These are phyloP conservation scores for Drosophila mimetica DNA, from an alignment of 2,888 invertebrate species.

Conservation along the genomic window DNA sequence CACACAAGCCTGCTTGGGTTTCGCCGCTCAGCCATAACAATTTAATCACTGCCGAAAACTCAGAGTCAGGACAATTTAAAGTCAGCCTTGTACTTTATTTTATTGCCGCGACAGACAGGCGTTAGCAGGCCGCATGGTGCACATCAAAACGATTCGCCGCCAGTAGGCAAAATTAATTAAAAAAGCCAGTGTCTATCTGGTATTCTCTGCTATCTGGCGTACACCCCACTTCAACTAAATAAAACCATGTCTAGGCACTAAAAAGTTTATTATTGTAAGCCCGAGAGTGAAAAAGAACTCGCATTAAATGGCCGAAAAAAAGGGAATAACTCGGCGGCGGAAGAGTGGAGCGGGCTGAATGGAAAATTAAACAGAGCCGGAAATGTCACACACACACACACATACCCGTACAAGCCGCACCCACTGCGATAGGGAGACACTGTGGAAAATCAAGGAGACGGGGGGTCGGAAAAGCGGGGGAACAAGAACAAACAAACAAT, in stretches of 20 bases:
- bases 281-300: constrained; percentile 62
- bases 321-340: constrained; percentile 32
- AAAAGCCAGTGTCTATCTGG: constrained; percentile 36
- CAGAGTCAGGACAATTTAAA: constrained; percentile 44
- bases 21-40: constrained; percentile 52
- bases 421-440: constrained; percentile 27
- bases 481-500: constrained; percentile 69
- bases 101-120: constrained; percentile 51
- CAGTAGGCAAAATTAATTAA: constrained; percentile 74
- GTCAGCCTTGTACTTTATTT: constrained; percentile 62
- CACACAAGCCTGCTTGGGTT: not conserved
- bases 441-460: constrained; percentile 2
- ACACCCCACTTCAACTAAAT: constrained; percentile 45
- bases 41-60: constrained; percentile 66
- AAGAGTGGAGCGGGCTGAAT: constrained; percentile 55
- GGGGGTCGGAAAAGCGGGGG: constrained; percentile 18
- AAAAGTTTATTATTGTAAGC: constrained; percentile 73
- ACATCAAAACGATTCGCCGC: constrained; percentile 55
- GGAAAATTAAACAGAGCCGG: constrained; percentile 76
- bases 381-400: constrained; percentile 63
- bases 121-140: constrained; percentile 41
- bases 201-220: too few species aligned
- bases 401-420: constrained; percentile 67
- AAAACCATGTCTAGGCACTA: constrained; percentile 79
- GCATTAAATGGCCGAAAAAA: constrained; percentile 69